A percentile compares a stretch with the other conserved stretches of the same genome.
Evolutionary conservation across 1,140 invertebrate species (phyloP).

Genomic region (Ephestia elutella): DNA sequence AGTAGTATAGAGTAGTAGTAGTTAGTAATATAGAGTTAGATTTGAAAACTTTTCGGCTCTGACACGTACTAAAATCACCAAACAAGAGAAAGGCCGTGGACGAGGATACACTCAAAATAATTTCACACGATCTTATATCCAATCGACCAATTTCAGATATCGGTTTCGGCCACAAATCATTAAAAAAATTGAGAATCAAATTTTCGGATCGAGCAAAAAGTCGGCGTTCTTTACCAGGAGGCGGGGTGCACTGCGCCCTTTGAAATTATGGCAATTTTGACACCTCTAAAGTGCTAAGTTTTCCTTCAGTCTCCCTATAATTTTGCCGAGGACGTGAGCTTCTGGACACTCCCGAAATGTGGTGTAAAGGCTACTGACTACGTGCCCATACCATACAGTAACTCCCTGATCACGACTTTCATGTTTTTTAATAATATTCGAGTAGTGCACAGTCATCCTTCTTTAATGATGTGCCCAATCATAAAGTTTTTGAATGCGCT

Average conservation of each 20-base stretch:
- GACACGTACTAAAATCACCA: constrained; percentile 11
- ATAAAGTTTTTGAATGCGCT: constrained; percentile 35
- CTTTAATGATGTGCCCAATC: constrained; percentile 59
- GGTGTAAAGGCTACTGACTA: constrained; percentile 16
- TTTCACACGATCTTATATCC: constrained; percentile 66
- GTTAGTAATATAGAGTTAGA: no score
- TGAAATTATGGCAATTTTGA: constrained; percentile 72
- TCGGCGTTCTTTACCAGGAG: constrained; percentile 55
- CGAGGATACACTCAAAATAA: constrained; percentile 32
- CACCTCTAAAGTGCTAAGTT: constrained; percentile 69
- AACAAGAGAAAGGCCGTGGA: constrained; percentile 15
- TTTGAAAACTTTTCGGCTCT: not conserved
- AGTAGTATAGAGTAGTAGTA: no score
- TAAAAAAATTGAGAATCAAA: constrained; percentile 65
- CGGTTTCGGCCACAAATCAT: constrained; percentile 67
- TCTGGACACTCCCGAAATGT: not conserved
- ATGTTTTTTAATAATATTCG: constrained; percentile 61
- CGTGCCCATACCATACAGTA: constrained; percentile 31
- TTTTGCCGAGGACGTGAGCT: constrained; percentile 43
- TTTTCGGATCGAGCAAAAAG: constrained; percentile 60
- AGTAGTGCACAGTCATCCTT: constrained; percentile 54
- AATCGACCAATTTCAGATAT: constrained; percentile 67
- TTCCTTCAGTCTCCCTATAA: constrained; percentile 54
- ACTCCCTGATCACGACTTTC: constrained; percentile 49
- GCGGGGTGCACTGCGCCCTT: constrained; percentile 54